Evolutionary conservation across 2,797 vertebrate genomes (phyloP).

Genomic region (Threskiornis aethiopicus): DNA sequence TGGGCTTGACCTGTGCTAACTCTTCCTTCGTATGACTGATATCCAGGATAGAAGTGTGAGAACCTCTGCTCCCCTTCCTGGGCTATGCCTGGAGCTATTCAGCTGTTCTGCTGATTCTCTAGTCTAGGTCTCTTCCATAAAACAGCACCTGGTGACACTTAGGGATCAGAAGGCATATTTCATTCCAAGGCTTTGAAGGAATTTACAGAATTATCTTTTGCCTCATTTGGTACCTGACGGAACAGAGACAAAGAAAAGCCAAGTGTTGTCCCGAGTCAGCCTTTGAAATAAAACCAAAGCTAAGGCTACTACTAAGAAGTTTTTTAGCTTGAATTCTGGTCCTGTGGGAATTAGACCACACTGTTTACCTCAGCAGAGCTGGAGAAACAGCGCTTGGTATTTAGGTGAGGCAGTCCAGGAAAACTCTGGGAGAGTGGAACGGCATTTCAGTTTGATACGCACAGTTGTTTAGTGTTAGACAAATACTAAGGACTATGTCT

Average conservation of each 20-base stretch:
- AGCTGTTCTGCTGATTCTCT: not conserved
- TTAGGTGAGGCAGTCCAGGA: not conserved
- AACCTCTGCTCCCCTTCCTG: not conserved
- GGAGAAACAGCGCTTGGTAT: not conserved
- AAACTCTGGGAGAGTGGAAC: not conserved
- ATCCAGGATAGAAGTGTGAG: not conserved
- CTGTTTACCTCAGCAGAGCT: not conserved
- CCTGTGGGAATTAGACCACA: not conserved
- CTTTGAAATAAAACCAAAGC: not conserved
- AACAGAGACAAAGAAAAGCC: not conserved
- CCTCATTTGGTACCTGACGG: not conserved
- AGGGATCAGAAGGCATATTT: not conserved
- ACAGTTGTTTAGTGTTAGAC: not conserved
- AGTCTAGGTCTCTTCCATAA: not conserved
- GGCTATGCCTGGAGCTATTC: not conserved
- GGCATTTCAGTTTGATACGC: not conserved
- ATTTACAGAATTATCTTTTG: not conserved
- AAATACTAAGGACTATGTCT: not conserved
- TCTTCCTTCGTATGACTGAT: not conserved
- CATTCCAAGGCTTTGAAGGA: not conserved
- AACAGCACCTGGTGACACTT: not conserved
- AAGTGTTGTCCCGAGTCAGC: not conserved
- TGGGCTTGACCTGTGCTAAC: not conserved
- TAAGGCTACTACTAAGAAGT: not conserved
- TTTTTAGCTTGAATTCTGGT: not conserved